Percentiles rank a stretch among this genome's conserved stretches.
Evolutionary conservation across 2,888 invertebrate genomes (phyloP).

Genomic region (Disparrhopalites patrizii): DNA sequence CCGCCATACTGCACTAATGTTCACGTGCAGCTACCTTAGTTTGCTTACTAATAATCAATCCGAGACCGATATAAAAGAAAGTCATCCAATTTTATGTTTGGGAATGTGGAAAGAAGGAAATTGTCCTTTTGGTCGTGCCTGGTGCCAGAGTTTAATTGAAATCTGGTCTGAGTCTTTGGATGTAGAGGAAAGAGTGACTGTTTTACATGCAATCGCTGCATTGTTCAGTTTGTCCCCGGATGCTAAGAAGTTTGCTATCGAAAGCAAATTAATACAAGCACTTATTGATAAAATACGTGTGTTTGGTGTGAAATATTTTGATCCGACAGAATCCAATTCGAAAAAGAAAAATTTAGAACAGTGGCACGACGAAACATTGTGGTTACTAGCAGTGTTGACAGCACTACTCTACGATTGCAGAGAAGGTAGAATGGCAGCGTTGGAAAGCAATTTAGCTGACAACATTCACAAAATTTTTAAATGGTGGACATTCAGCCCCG

Average conservation of each 20-base stretch:
- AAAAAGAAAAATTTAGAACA: slow-evolving; percentile 9
- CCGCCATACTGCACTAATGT: slow-evolving; percentile 32
- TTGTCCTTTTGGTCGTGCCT: slow-evolving; percentile 34
- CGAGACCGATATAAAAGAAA: slow-evolving; percentile 19
- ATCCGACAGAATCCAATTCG: slow-evolving; percentile 20
- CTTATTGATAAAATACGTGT: slow-evolving; percentile 31
- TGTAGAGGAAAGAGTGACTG: slow-evolving; percentile 32
- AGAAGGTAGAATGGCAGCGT: slow-evolving; percentile 33
- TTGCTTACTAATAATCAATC: slow-evolving; percentile 24
- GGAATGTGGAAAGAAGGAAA: slow-evolving; percentile 31
- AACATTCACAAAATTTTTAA: slow-evolving; percentile 42
- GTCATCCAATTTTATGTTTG: slow-evolving; percentile 30
- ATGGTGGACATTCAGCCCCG: slow-evolving; percentile 38
- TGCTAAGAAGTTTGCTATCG: slow-evolving; percentile 35
- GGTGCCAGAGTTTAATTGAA: slow-evolving; percentile 32
- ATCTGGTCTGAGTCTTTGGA: slow-evolving; percentile 34
- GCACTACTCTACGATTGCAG: slow-evolving; percentile 34
- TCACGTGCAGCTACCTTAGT: slow-evolving; percentile 31
- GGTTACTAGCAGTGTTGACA: slow-evolving; percentile 33
- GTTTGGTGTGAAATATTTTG: slow-evolving; percentile 36
- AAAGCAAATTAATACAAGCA: slow-evolving; percentile 27
- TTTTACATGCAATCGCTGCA: slow-evolving; percentile 32
- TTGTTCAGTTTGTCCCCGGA: slow-evolving; percentile 32
- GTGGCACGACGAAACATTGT: slow-evolving; percentile 37
- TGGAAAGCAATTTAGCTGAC: slow-evolving; percentile 33